These are phyloP conservation scores for Ashinkailepas kermadecensis DNA, from an alignment of 2,888 invertebrate genomes.

Conservation along the genomic window DNA sequence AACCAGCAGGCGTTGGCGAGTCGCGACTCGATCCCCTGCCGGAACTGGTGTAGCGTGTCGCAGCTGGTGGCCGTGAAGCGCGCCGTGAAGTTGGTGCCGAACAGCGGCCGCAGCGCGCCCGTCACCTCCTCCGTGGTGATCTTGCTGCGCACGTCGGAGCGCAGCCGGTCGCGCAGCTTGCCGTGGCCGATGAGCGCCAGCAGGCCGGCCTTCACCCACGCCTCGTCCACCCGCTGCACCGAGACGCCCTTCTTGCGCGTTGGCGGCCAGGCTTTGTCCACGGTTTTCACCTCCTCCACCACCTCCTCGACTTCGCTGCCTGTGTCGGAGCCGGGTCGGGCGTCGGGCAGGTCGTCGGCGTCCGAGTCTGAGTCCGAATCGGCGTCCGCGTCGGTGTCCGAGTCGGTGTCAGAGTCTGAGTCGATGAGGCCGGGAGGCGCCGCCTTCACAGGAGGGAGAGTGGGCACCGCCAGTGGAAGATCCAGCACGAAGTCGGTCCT, in stretches of 20 bases:
- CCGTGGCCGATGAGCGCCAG: background rate
- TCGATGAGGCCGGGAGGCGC: background rate
- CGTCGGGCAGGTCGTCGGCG: background rate
- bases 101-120: constrained; percentile 1
- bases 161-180: background rate
- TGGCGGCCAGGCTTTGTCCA: background rate
- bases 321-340: background rate
- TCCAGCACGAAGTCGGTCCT: background rate
- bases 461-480: background rate
- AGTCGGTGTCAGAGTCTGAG: too few relatives aligned
- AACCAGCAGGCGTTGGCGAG: background rate
- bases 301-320: background rate
- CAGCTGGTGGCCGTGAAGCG: background rate
- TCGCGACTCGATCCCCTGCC: background rate
- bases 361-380: background rate
- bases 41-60: background rate
- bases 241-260: background rate
- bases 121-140: background rate
- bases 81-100: constrained; percentile 1
- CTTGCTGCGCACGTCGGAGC: background rate
- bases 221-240: background rate
- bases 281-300: background rate
- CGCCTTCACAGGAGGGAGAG: background rate
- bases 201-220: background rate
- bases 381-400: background rate